Evolutionary conservation across 1,140 invertebrate species (phyloP), one percentile per base, ranked within the genome.

Genomic region (Drosophila punjabiensis): DNA sequence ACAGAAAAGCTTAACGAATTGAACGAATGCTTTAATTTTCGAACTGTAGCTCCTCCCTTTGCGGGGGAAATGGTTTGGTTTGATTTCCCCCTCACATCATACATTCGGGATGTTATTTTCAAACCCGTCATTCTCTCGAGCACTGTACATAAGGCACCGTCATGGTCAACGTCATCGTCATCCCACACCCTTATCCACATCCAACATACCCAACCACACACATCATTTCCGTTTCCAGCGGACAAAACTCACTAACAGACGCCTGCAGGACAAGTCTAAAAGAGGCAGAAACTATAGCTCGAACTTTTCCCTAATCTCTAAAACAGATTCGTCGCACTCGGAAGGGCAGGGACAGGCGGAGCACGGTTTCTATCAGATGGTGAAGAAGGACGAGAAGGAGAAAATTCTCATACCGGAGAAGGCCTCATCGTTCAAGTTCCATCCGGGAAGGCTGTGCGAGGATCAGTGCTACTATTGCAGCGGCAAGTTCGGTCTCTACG

Each of bases 391-490:
- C 61, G 93, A 93, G 32, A 95, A 95, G 52, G 94, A 95, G 45
- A 95, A 95, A 70, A 94, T 97, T 66, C 96, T 97, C 13, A 97
- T 98, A 77, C 97, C 97, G 16, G 97, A 97, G 93, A 97, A 97
- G 93, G 96, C 96, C 16, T 97, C 96, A 4, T 97, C 96, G 0
- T 97, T 97, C 92, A 96, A 96, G 67, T 97, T 97, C 78, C 97
- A 97, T 94, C 96, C 96, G 1, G 96, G 95, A 3, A 93, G 96
- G 13, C 88, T 96, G 5, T 98, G 97, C 90, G 95, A 96, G 78
- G 96, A 97, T 91, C 96, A 97, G 75, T 98, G 97, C 90, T 96
- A 96, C 78, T 97, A 97, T 84, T 98, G 97, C 84, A 96, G 96
- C 77, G 96, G 96, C 10, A 97, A 97, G 92, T 97, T 98, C 78